Percentiles rank a stretch among this genome's conserved stretches.
phyloP scores from a whole-genome alignment of 2,113 vertebrate species.

The Paramisgurnus dabryanus region DNA sequence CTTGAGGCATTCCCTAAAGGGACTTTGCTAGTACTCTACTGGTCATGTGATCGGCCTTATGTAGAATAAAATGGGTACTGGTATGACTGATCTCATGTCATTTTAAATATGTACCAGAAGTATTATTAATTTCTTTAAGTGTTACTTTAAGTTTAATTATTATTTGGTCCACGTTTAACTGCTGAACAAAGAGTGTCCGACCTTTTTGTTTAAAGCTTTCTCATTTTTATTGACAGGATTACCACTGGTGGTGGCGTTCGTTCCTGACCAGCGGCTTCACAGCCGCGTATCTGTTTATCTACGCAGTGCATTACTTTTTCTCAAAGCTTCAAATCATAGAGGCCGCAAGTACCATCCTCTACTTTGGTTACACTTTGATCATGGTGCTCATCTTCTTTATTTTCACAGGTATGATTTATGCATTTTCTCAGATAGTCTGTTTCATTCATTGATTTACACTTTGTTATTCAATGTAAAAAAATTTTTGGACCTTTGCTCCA shows the following conservation, averaged over 20 bases:
- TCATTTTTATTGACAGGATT: conserved; percentile 79
- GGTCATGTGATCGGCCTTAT: too few relatives aligned
- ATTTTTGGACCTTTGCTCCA: too few relatives aligned
- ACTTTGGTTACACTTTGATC: conserved; percentile 80
- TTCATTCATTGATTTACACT: not conserved
- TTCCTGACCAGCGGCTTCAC: conserved; percentile 98
- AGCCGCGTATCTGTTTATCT: conserved; percentile 93
- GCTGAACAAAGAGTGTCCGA: too few relatives aligned
- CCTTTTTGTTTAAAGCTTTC: not conserved
- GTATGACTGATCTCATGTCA: not conserved
- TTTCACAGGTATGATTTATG: conserved; percentile 74
- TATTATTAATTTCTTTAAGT: not conserved
- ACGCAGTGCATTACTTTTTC: conserved; percentile 83
- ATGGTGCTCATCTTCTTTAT: conserved; percentile 84
- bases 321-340: conserved; percentile 81
- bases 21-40: too few relatives aligned
- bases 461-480: not conserved
- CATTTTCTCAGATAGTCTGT: too few relatives aligned
- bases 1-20: too few relatives aligned
- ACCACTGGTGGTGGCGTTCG: conserved; percentile 98
- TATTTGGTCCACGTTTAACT: too few relatives aligned
- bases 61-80: not conserved
- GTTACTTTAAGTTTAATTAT: not conserved
- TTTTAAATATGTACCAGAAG: not conserved
- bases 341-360: conserved; percentile 78